A percentile compares a stretch with the other conserved stretches of the same genome.
Evolutionary conservation across 2,113 vertebrate genomes (phyloP).

Genomic region (Gallinago jamesoni): DNA sequence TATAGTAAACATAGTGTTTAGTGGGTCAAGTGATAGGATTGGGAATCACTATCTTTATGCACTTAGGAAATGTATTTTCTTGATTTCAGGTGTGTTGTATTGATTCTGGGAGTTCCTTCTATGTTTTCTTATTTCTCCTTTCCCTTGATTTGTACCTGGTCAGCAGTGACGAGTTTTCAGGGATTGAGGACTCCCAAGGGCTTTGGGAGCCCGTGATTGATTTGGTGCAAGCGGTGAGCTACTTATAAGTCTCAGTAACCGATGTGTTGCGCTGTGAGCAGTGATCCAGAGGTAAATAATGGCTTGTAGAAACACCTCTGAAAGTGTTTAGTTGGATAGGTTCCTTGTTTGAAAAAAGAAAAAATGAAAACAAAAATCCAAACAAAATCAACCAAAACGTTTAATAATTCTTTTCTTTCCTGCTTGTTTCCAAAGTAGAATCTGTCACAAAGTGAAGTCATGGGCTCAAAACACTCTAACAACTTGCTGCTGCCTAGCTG

Average conservation of each 20-base stretch:
- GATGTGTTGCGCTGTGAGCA: neutral
- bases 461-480: neutral
- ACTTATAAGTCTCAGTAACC: neutral
- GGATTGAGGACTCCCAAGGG: neutral
- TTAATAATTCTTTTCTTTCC: neutral
- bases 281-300: neutral
- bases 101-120: neutral
- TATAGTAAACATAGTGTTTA: neutral
- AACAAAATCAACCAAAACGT: neutral
- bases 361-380: neutral
- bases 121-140: neutral
- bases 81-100: neutral
- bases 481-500: neutral
- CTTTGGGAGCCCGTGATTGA: neutral
- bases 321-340: neutral
- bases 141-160: neutral
- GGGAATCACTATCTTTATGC: constrained; percentile 16
- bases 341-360: neutral
- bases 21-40: neutral
- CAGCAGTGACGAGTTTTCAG: neutral
- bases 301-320: neutral
- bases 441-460: neutral
- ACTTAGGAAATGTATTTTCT: constrained; percentile 16
- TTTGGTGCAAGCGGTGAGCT: neutral
- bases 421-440: neutral